A percentile compares a stretch with the other conserved stretches of the same genome.
phyloP scores from a whole-genome alignment of 2,797 vertebrate genomes.

The Zonotrichia albicollis region DNA sequence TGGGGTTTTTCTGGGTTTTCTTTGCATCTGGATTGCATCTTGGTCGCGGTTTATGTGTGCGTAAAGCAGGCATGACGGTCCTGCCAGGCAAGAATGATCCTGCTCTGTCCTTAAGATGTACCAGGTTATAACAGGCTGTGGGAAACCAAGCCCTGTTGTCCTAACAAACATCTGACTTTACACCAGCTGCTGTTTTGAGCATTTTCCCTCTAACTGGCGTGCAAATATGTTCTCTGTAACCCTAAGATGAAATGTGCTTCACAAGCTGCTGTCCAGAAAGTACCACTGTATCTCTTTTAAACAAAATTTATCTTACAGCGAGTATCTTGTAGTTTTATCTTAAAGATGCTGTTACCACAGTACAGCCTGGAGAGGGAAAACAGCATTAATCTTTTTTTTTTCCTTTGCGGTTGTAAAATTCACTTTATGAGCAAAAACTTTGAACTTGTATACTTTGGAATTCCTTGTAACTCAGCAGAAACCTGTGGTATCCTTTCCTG shows the following conservation, averaged over 20 bases:
- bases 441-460: not conserved
- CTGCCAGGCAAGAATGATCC: not conserved
- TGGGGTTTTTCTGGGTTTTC: not conserved
- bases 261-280: not conserved
- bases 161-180: not conserved
- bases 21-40: not conserved
- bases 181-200: not conserved
- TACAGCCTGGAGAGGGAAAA: slow-evolving; percentile 19
- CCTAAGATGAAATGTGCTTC: not conserved
- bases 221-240: not conserved
- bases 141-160: not conserved
- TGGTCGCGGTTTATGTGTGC: not conserved
- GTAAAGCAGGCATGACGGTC: not conserved
- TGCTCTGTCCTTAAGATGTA: not conserved
- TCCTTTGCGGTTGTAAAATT: not conserved
- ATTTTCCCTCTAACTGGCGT: not conserved
- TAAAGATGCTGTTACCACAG: not conserved
- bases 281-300: not conserved
- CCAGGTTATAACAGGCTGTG: not conserved
- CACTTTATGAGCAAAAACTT: not conserved
- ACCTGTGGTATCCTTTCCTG: not conserved
- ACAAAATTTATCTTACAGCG: not conserved
- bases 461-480: not conserved
- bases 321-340: not conserved
- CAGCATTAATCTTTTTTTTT: not conserved